Conservation (phyloP, 1,140 invertebrate genomes). For the Hypsibius dujardini region DNA sequence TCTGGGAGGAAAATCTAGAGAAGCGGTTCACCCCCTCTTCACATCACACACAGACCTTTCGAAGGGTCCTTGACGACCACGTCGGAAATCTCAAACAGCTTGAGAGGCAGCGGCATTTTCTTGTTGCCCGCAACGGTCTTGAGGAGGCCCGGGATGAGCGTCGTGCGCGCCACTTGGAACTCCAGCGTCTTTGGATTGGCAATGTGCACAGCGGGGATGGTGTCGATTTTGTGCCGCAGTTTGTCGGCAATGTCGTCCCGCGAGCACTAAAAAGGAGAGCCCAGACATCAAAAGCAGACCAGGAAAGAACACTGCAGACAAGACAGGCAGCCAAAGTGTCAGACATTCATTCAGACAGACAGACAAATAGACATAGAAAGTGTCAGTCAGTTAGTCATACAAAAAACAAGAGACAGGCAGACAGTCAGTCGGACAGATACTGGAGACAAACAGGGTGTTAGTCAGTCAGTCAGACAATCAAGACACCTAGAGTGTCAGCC, state of each 20-base stretch:
- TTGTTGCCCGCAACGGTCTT: constrained; percentile 84
- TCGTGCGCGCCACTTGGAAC: constrained; percentile 79
- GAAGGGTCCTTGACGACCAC: constrained; percentile 58
- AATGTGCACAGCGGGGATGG: constrained; percentile 63
- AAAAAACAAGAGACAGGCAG: too few relatives aligned
- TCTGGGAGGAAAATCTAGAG: too few relatives aligned
- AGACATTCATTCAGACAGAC: too few relatives aligned
- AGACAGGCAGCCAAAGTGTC: too few relatives aligned
- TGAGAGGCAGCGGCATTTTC: constrained; percentile 82
- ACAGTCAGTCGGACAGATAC: too few relatives aligned
- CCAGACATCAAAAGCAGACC: too few relatives aligned
- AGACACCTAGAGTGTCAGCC: too few relatives aligned
- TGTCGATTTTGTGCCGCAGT: constrained; percentile 43
- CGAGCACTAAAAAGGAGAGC: constrained; percentile 48
- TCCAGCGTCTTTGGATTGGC: constrained; percentile 93
- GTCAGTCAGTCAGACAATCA: too few relatives aligned
- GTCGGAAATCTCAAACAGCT: constrained; percentile 92
- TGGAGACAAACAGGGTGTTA: too few relatives aligned
- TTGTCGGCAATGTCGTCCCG: constrained; percentile 73
- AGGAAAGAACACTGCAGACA: too few relatives aligned
- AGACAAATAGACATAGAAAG: too few relatives aligned
- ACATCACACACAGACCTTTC: constrained; percentile 33
- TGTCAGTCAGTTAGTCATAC: too few relatives aligned
- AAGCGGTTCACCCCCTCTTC: not conserved
- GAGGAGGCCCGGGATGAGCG: constrained; percentile 69